phyloP scores from a whole-genome alignment of 2,888 invertebrate genomes.

The Chymomyza caudatula region DNA sequence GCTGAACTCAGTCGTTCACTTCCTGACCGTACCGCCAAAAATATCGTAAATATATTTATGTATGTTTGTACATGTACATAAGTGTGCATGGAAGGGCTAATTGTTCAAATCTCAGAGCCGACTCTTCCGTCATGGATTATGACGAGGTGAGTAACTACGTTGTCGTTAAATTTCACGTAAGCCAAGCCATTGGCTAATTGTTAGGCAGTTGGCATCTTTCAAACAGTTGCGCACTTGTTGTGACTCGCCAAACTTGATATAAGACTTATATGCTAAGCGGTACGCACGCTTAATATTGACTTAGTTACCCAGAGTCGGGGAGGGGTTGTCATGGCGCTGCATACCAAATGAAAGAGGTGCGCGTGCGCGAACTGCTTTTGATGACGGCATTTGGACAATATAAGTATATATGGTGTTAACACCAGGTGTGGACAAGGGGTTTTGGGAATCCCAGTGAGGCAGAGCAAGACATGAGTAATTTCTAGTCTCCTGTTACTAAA shows the following conservation, averaged over 20 bases:
- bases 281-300: constrained; percentile 51
- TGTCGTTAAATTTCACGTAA: background rate
- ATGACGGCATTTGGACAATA: constrained; percentile 10
- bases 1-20: constrained; percentile 45
- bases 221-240: background rate
- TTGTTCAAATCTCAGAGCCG: too few species aligned
- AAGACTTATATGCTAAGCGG: constrained; percentile 28
- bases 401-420: background rate
- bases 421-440: background rate
- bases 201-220: background rate
- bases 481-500: too few species aligned
- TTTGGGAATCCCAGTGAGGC: background rate
- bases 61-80: too few species aligned
- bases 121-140: background rate
- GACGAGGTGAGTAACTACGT: background rate
- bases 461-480: background rate
- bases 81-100: background rate
- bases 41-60: background rate
- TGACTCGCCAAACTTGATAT: constrained; percentile 21
- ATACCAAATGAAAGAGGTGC: constrained; percentile 47
- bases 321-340: constrained; percentile 22
- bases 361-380: constrained; percentile 51
- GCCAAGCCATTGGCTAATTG: background rate
- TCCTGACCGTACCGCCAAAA: background rate
- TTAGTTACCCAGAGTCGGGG: constrained; percentile 41